Percentiles rank a stretch among this genome's conserved stretches.
phyloP scores from a whole-genome alignment of 2,113 vertebrate species.

The Corythornis vintsioides region DNA sequence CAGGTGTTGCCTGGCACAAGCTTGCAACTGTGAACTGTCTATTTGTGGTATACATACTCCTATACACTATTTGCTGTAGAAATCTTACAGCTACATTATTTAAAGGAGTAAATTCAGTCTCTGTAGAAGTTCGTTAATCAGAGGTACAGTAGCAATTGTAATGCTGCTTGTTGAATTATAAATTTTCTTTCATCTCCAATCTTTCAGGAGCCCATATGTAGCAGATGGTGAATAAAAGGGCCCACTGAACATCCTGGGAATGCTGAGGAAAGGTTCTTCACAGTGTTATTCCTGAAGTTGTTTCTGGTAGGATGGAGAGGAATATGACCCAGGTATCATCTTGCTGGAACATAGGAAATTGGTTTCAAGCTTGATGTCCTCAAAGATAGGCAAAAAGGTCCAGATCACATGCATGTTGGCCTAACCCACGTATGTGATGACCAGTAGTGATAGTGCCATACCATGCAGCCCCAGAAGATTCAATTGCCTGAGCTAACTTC shows the following conservation, averaged over 20 bases:
- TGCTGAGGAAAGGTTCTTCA: background rate
- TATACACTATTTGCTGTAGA: background rate
- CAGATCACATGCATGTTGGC: fast-evolving
- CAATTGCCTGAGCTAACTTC: background rate
- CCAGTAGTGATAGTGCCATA: background rate
- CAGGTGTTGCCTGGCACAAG: background rate
- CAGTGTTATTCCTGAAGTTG: background rate
- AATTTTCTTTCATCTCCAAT: background rate
- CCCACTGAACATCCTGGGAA: background rate
- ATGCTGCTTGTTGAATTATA: background rate
- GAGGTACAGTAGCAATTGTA: background rate
- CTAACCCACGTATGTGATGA: background rate
- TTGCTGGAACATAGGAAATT: background rate
- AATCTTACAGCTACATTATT: background rate
- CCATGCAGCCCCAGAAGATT: background rate
- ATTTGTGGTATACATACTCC: background rate
- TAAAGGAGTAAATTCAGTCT: background rate
- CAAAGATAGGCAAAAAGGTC: background rate
- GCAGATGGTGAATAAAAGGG: background rate
- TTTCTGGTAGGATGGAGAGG: background rate
- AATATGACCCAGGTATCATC: background rate
- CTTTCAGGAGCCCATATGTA: background rate
- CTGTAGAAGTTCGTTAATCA: background rate
- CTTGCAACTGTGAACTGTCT: background rate
- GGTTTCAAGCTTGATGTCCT: background rate